Conservation (phyloP, 2,888 invertebrate species). For the Xestia ashworthii region DNA sequence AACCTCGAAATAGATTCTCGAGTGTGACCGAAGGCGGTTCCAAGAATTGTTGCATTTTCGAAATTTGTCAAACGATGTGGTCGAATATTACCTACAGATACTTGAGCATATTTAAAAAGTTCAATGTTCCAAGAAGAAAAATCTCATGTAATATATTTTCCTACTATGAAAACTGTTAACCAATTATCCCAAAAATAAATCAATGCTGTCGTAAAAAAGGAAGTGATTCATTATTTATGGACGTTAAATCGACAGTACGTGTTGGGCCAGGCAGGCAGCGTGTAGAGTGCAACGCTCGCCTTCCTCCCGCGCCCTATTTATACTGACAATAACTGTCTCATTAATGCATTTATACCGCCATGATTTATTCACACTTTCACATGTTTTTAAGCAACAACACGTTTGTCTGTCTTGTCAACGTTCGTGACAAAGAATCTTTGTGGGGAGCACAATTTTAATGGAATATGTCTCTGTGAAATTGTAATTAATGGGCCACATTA, state of each 20-base stretch:
- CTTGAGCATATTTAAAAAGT: conserved; percentile 9
- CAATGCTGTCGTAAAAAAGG: conserved; percentile 62
- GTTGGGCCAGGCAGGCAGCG: conserved; percentile 57
- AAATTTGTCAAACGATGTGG: background rate
- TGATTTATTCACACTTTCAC: conserved; percentile 59
- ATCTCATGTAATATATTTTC: conserved; percentile 15
- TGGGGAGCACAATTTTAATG: conserved; percentile 18
- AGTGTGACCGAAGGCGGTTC: background rate
- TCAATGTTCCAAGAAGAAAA: background rate
- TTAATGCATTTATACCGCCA: conserved; percentile 71
- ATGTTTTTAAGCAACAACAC: conserved; percentile 49
- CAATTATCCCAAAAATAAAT: conserved; percentile 52
- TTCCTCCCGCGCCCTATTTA: conserved; percentile 70
- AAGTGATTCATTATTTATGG: conserved; percentile 69
- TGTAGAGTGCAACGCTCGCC: conserved; percentile 62
- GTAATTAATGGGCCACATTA: conserved; percentile 33
- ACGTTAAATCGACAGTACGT: conserved; percentile 73
- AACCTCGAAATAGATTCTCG: conserved; percentile 23
- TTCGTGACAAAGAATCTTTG: conserved; percentile 33
- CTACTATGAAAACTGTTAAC: conserved; percentile 31
- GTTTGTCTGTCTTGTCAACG: conserved; percentile 40
- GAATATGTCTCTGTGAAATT: conserved; percentile 21
- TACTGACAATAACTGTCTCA: conserved; percentile 78
- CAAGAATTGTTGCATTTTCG: background rate
- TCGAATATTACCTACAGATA: background rate